Conservation (phyloP, 2,113 vertebrate genomes). For the Cryptomyrus ogoouensis region DNA sequence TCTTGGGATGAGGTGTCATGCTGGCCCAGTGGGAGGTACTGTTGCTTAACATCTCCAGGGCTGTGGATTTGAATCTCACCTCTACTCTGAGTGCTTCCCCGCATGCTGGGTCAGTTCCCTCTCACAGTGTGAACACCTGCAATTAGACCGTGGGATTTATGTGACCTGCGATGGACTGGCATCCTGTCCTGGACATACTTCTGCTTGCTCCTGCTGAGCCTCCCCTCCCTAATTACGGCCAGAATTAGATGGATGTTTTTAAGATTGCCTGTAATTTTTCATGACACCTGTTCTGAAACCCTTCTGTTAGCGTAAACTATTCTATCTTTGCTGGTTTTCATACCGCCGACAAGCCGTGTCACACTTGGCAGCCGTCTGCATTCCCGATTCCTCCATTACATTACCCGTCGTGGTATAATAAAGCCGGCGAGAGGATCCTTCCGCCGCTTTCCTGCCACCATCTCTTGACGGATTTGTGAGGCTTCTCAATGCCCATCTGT, state of each 20-base stretch:
- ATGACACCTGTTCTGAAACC: neutral
- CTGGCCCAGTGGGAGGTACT: neutral
- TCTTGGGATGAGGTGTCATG: neutral
- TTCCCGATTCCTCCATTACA: neutral
- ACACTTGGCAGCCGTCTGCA: neutral
- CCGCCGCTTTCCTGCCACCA: neutral
- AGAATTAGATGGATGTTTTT: neutral
- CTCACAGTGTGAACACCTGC: neutral
- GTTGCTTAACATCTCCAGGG: neutral
- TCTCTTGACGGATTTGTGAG: neutral
- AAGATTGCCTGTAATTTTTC: neutral
- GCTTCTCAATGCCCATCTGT: neutral
- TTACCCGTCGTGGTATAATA: neutral
- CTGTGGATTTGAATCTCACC: neutral
- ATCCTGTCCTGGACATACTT: neutral
- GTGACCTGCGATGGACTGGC: neutral
- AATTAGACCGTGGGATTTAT: neutral
- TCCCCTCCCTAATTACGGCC: neutral
- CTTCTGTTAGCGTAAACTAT: neutral
- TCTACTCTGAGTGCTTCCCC: neutral
- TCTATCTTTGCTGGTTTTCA: neutral
- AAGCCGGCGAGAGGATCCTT: neutral
- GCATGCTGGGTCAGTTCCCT: neutral
- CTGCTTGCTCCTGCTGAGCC: neutral
- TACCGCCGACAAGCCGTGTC: neutral